Percentiles rank a stretch among this genome's conserved stretches.
Evolutionary conservation across 2,113 vertebrate species (phyloP).

Genomic region (human (Homo sapiens)): DNA sequence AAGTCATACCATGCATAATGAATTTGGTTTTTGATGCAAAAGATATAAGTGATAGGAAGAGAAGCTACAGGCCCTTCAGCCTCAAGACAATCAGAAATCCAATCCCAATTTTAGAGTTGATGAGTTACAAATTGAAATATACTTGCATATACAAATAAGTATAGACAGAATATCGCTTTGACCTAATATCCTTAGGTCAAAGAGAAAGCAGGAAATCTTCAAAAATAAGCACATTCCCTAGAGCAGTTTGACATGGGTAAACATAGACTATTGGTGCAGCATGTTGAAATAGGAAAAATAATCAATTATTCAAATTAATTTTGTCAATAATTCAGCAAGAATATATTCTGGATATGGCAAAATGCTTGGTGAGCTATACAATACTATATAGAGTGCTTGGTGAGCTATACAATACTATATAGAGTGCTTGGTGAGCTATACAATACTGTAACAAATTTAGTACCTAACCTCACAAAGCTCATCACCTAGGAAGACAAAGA

Average conservation of each 20-base stretch:
- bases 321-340: slow-evolving; percentile 1
- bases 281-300: not conserved
- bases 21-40: slow-evolving; percentile 9
- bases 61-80: not conserved
- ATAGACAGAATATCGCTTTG: not conserved
- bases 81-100: not conserved
- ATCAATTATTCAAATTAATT: slow-evolving; percentile 49
- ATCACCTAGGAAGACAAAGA: not conserved
- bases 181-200: not conserved
- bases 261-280: not conserved
- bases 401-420: not conserved
- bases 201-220: not conserved
- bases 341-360: not conserved
- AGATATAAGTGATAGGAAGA: not conserved
- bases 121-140: not conserved
- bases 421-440: too few species aligned
- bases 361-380: not conserved
- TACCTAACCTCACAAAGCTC: not conserved
- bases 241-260: not conserved
- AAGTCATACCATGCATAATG: not conserved
- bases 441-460: not conserved
- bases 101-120: not conserved
- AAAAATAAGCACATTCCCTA: not conserved
- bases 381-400: not conserved
- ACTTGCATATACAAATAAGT: not conserved